These are phyloP conservation scores for Eciton burchellii DNA, from an alignment of 1,140 invertebrate genomes.

Conservation along the genomic window DNA sequence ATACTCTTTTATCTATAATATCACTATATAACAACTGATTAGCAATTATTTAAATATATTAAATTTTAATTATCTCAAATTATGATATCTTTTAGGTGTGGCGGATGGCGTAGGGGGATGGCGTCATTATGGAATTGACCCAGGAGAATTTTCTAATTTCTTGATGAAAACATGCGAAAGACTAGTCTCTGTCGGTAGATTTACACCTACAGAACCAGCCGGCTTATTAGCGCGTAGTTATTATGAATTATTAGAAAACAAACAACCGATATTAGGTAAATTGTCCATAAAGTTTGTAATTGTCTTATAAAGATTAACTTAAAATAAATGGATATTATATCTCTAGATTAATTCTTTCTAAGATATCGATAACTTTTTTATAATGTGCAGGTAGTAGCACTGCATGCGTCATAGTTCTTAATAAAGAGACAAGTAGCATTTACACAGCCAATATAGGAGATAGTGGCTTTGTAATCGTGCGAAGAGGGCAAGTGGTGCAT, in stretches of 20 bases:
- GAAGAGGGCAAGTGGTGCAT: slow-evolving; percentile 94
- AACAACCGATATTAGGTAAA: slow-evolving; percentile 95
- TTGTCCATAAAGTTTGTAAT: neutral
- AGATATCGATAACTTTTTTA: slow-evolving; percentile 4
- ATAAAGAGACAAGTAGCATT: slow-evolving; percentile 94
- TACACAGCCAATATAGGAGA: slow-evolving; percentile 99
- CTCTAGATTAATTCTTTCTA: slow-evolving; percentile 21
- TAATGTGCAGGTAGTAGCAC: slow-evolving; percentile 95
- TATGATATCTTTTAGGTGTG: slow-evolving; percentile 89
- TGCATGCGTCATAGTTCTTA: slow-evolving; percentile 97
- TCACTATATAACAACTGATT: neutral
- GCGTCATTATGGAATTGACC: slow-evolving; percentile 98
- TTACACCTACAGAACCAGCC: slow-evolving; percentile 94
- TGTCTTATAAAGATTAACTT: too few species aligned
- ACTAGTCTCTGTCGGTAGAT: slow-evolving; percentile 94
- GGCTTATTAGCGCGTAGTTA: slow-evolving; percentile 95
- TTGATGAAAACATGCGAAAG: slow-evolving; percentile 98
- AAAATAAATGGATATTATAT: neutral
- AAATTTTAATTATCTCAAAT: neutral
- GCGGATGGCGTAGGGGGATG: slow-evolving; percentile 99
- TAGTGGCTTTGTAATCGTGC: slow-evolving; percentile 97
- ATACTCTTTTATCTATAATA: neutral
- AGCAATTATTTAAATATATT: neutral
- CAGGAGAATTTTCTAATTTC: slow-evolving; percentile 96
- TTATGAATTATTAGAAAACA: slow-evolving; percentile 96